phyloP scores from a whole-genome alignment of 2,113 vertebrate species.

The Nannospalax galili region DNA sequence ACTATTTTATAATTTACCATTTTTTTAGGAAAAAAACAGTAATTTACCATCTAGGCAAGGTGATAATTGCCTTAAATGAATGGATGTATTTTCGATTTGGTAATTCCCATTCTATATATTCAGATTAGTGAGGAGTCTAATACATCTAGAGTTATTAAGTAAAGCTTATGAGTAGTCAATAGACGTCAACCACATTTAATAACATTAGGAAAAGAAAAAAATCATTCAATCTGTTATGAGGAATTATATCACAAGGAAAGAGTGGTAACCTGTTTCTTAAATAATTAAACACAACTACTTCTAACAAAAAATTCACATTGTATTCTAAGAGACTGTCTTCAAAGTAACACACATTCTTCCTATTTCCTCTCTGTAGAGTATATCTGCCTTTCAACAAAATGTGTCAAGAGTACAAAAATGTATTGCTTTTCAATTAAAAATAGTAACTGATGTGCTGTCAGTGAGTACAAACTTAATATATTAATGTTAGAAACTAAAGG shows the following conservation, averaged over 20 bases:
- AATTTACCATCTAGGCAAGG: neutral
- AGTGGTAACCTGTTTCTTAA: constrained; percentile 41
- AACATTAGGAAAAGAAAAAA: constrained; percentile 51
- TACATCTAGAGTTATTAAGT: constrained; percentile 20
- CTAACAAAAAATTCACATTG: neutral
- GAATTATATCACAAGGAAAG: constrained; percentile 9
- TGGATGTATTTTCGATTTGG: neutral
- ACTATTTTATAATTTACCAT: neutral
- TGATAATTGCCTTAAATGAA: neutral
- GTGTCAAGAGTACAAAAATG: neutral
- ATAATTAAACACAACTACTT: constrained; percentile 53
- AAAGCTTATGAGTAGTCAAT: constrained; percentile 40
- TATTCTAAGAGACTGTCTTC: neutral
- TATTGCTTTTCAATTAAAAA: constrained; percentile 46
- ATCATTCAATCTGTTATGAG: constrained; percentile 33
- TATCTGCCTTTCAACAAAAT: constrained; percentile 37
- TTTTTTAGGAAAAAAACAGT: neutral
- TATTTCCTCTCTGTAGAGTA: neutral
- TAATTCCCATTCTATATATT: constrained; percentile 14
- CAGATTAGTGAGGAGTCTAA: neutral
- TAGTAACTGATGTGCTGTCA: neutral
- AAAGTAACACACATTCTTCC: constrained; percentile 2
- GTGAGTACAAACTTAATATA: neutral
- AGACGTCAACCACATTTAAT: neutral
- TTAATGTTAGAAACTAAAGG: constrained; percentile 13